Evolutionary conservation across 2,888 invertebrate genomes (phyloP), one percentile per base, ranked within the genome.

Genomic region (Eulithis testata): DNA sequence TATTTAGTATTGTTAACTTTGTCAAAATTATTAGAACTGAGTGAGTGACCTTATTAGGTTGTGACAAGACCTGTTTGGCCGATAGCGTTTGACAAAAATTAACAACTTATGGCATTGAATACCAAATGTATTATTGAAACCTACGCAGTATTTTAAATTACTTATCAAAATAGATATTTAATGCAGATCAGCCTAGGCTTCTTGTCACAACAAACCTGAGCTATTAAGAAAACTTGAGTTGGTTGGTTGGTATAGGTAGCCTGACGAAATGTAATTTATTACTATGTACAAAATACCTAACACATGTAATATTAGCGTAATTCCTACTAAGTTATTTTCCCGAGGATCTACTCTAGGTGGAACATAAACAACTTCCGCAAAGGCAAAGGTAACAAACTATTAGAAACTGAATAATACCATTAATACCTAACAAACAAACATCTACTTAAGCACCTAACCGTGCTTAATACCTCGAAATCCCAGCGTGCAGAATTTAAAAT

Each of bases 21-120:
- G 63, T 66, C 58, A 47, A 62, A 65, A 74, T 74, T 71, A 74
- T 56, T 67, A 57, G 55, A 21, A 21, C 21, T 47, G 47, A 47
- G 47, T 47, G 14, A 47, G 36, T 63, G 73, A 73, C 73, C 75
- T 76, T 74, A 75, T 70, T 64, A 68, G 59, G 65, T 67, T 72
- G 63, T 73, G 65, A 69, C 66, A 72, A 71, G 63, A 73, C 66
- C 62, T 57, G 67, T 59, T 63, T 52, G 44, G 37, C 8, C 51
- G 36, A n/a, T 58, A 60, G 66, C 60, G 59, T 53, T 65, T 64
- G 50, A 45, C 21, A 58, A 53, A 59, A 21, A 40, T 47, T 53
- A n/a, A 12, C 52, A 37, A 47, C 31, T 31, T 12, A 21, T 53
- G 53, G n/a, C 57, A 56, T 51, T 56, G 56, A 62, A 62, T 62